phyloP scores from a whole-genome alignment of 2,797 vertebrate species.

The Peromyscus attwateri region DNA sequence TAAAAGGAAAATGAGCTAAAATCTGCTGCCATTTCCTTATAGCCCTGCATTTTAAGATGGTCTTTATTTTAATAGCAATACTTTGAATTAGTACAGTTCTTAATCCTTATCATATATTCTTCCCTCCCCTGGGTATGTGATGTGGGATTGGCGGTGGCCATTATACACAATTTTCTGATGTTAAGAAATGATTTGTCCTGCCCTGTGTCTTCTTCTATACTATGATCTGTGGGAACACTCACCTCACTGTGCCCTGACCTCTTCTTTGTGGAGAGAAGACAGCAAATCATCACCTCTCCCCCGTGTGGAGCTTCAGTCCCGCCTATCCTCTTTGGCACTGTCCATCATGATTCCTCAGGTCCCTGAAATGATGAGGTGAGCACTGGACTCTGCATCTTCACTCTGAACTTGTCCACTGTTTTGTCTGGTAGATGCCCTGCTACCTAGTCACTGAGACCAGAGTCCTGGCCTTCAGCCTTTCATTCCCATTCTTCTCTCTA shows the following conservation, averaged over 20 bases:
- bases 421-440: neutral
- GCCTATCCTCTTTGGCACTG: neutral
- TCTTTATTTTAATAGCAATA: slow-evolving; percentile 6
- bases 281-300: neutral
- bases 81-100: slow-evolving; percentile 49
- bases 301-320: neutral
- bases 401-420: neutral
- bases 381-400: neutral
- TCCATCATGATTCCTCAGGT: neutral
- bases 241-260: neutral
- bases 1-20: slow-evolving; percentile 62
- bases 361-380: slow-evolving; percentile 32
- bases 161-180: neutral
- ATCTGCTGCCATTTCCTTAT: slow-evolving; percentile 17
- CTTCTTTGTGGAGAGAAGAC: neutral
- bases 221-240: neutral
- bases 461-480: neutral
- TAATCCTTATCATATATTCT: neutral
- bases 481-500: neutral
- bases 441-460: neutral
- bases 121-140: neutral
- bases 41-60: slow-evolving; percentile 27
- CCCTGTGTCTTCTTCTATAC: neutral
- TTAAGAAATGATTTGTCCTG: neutral
- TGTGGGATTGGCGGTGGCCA: neutral